phyloP scores from a whole-genome alignment of 2,888 invertebrate genomes.

The Napeogenes sylphis region DNA sequence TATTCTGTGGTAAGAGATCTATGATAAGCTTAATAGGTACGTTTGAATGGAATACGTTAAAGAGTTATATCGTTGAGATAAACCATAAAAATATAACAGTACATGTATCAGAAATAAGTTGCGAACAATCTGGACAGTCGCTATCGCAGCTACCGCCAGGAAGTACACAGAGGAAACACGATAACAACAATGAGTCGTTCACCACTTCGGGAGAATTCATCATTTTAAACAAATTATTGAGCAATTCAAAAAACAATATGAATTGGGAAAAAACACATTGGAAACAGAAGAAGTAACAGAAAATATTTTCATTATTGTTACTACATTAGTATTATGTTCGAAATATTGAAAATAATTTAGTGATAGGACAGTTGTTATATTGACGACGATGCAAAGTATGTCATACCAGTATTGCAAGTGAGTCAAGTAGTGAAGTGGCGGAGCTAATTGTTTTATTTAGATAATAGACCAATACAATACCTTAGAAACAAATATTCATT shows the following conservation, averaged over 20 bases:
- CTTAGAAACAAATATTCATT: background rate
- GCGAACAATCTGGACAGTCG: conserved; percentile 36
- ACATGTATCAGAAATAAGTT: conserved; percentile 1
- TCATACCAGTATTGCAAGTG: conserved; percentile 1
- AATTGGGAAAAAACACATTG: too few species aligned
- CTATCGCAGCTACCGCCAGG: conserved; percentile 63
- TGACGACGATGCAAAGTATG: too few species aligned
- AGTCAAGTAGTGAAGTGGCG: background rate
- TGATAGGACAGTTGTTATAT: background rate
- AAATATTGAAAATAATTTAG: too few species aligned
- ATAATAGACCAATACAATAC: background rate
- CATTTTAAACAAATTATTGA: conserved; percentile 15
- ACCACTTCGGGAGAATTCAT: conserved; percentile 43
- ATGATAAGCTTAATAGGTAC: too few species aligned
- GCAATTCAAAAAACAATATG: background rate
- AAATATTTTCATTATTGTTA: too few species aligned
- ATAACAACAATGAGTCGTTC: conserved; percentile 63
- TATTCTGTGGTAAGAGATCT: too few species aligned
- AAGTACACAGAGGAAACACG: conserved; percentile 65
- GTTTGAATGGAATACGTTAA: too few species aligned
- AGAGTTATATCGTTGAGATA: background rate
- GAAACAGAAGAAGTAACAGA: too few species aligned
- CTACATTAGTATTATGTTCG: too few species aligned
- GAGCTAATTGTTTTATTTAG: background rate
- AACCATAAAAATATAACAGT: background rate